These are phyloP conservation scores for Malacoraja senta DNA, from an alignment of 2,797 vertebrate genomes.

Conservation along the genomic window DNA sequence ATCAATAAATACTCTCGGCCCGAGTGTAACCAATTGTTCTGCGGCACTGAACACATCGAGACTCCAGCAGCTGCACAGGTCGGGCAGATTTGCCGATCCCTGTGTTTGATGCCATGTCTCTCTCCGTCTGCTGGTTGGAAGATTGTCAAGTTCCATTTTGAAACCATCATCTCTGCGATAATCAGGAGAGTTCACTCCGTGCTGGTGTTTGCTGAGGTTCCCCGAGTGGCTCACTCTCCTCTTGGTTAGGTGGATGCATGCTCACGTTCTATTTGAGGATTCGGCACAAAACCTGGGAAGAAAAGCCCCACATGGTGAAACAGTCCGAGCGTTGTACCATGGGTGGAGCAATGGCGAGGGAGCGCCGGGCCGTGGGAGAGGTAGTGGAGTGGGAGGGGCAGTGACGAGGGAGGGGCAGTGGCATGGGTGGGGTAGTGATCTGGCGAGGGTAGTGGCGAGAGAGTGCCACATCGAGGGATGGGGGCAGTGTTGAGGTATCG, in stretches of 20 bases:
- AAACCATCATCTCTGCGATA: neutral
- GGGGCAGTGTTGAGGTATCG: too few species aligned
- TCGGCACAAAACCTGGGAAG: neutral
- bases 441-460: too few species aligned
- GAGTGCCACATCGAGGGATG: too few species aligned
- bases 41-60: neutral
- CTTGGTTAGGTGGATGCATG: neutral
- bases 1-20: neutral
- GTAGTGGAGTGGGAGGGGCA: too few species aligned
- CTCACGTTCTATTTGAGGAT: neutral
- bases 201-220: neutral
- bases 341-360: neutral
- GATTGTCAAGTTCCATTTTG: neutral
- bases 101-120: neutral
- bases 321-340: too few species aligned
- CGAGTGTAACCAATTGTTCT: neutral
- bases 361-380: too few species aligned
- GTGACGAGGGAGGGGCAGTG: neutral
- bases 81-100: neutral
- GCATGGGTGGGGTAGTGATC: too few species aligned
- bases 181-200: neutral
- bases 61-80: neutral
- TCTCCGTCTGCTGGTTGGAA: too few species aligned
- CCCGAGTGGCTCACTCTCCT: neutral
- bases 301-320: too few species aligned